These are phyloP conservation scores for Trachelus tabidus DNA, from an alignment of 2,888 invertebrate genomes.

Conservation along the genomic window DNA sequence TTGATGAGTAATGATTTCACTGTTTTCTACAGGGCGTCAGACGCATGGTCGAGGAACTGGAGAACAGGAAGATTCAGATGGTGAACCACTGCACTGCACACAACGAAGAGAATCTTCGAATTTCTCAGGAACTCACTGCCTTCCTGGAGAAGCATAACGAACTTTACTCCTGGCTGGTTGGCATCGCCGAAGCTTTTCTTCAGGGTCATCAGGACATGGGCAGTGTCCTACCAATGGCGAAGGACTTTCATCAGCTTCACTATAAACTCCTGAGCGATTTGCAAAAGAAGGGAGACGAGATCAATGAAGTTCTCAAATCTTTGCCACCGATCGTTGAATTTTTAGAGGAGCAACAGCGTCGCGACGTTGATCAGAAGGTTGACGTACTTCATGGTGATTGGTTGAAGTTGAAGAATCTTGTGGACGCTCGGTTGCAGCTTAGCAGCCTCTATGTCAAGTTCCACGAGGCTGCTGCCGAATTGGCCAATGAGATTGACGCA, in stretches of 20 bases:
- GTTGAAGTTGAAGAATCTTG: slow-evolving; percentile 72
- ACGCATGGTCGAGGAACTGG: slow-evolving; percentile 77
- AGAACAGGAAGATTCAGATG: slow-evolving; percentile 77
- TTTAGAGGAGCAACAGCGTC: slow-evolving; percentile 74
- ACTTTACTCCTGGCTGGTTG: slow-evolving; percentile 79
- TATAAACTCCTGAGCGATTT: slow-evolving; percentile 79
- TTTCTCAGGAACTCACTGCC: slow-evolving; percentile 75
- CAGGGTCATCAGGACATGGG: slow-evolving; percentile 82
- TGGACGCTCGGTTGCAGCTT: slow-evolving; percentile 75
- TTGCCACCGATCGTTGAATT: slow-evolving; percentile 72
- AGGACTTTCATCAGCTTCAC: slow-evolving; percentile 80
- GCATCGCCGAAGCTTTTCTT: slow-evolving; percentile 79
- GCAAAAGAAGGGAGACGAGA: slow-evolving; percentile 76
- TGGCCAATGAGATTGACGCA: slow-evolving; percentile 74
- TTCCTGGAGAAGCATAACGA: slow-evolving; percentile 78
- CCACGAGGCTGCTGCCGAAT: slow-evolving; percentile 76
- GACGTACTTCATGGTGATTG: slow-evolving; percentile 74
- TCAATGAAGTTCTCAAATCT: slow-evolving; percentile 71
- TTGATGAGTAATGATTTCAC: not conserved
- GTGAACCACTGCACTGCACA: slow-evolving; percentile 75
- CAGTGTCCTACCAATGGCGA: slow-evolving; percentile 73
- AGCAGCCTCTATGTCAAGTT: slow-evolving; percentile 78
- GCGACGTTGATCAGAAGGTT: slow-evolving; percentile 74
- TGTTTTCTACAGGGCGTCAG: slow-evolving; percentile 69
- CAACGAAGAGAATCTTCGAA: slow-evolving; percentile 76